Base-by-base conservation (phyloP, 2,797 vertebrate species). In the Buceros bicornis region DNA sequence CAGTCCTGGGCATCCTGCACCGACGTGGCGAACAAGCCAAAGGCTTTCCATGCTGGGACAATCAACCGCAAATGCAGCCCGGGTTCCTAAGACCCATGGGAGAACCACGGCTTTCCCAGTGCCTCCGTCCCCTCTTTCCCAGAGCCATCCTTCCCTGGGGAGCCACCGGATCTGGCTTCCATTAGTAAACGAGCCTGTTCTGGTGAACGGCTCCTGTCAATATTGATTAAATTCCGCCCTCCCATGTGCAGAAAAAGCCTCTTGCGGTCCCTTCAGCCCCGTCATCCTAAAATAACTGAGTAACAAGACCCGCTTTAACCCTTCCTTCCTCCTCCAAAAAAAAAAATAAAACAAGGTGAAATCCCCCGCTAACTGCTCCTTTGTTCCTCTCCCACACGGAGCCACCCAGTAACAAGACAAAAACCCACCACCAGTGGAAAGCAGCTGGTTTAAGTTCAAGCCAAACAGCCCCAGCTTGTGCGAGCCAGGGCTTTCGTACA, bases 381-480 rank as follows among this genome's bases (percentile, higher is more conserved):
- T 93, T 95, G 89, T 95, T 92, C 83, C 13, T 60, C 90, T 93
- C 85, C 69, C 0, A 0, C 57, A 28, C 2, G 14, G 66, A 96
- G 48, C 88, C 90, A 93, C 89, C 83, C 87, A 87, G 90, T 20
- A 92, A 90, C 73, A 56, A 78, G 87, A 22, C 89, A 89, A 76
- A 94, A 91, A 85, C 40, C 87, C 87, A 82, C 66, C 91, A 90
- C 54, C 96, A 97, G 95, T 69, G 70, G 93, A 90, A 96, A 96
- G 96, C 96, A 96, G 95, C 96, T 96, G 96, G 89, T 94, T 82
- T 71, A 90, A 93, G 91, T 83, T 94, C 85, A 93, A 96, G 95
- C 94, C 96, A 96, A 95, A 89, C 72, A 91, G 82, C 62, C 80
- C 67, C 84, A 89, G 94, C 84, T 80, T n/a, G 29, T 0, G 2